phyloP scores from a whole-genome alignment of 2,113 vertebrate species.

The Laticauda colubrina region DNA sequence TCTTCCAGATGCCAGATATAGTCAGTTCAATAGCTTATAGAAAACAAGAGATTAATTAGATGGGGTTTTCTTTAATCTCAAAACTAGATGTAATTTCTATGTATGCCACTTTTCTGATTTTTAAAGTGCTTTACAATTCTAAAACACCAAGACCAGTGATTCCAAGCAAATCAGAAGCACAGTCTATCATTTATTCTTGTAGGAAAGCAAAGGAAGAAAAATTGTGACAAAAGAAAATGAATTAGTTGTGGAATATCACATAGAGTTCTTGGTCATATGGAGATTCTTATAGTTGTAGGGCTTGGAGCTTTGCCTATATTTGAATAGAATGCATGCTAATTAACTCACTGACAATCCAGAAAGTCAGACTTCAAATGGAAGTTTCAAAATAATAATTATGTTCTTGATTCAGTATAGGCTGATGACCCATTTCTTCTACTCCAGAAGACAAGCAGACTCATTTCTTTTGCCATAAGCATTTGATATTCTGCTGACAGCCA shows the following conservation, averaged over 20 bases:
- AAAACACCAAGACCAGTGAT: not conserved
- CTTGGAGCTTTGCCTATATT: not conserved
- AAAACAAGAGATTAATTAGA: not conserved
- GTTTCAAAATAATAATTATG: not conserved
- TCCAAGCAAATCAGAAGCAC: not conserved
- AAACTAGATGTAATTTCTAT: not conserved
- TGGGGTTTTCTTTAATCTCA: not conserved
- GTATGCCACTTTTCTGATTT: not conserved
- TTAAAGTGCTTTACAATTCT: not conserved
- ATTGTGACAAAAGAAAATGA: not conserved
- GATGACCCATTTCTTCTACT: conserved; percentile 4
- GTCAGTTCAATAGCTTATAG: not conserved
- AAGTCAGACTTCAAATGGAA: not conserved
- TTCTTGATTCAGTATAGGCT: conserved; percentile 1
- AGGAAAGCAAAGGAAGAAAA: not conserved
- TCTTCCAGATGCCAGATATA: not conserved
- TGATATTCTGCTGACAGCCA: conserved; percentile 11
- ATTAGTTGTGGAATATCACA: not conserved
- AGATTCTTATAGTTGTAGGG: not conserved
- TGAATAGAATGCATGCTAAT: not conserved
- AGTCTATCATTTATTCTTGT: not conserved
- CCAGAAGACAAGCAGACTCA: not conserved
- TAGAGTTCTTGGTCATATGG: not conserved
- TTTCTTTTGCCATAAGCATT: conserved; percentile 17
- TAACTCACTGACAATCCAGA: not conserved